These are phyloP conservation scores for Andrena trimmerana DNA, from an alignment of 2,888 invertebrate species.

Conservation along the genomic window DNA sequence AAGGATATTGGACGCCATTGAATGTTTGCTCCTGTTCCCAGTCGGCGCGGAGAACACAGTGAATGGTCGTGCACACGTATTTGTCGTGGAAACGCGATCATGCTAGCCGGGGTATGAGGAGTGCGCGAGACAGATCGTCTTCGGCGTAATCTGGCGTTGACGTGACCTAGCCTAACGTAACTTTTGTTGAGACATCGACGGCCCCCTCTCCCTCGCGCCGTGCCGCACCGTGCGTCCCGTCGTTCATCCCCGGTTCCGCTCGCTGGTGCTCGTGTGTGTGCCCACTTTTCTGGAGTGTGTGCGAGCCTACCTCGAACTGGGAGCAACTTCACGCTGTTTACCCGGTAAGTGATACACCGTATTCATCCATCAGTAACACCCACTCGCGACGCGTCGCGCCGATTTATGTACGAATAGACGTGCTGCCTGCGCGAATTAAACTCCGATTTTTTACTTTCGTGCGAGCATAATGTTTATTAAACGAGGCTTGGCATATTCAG, in stretches of 20 bases:
- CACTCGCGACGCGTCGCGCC: slow-evolving; percentile 9
- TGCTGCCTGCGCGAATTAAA: background rate
- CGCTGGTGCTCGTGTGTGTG: slow-evolving; percentile 49
- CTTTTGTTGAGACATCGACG: slow-evolving; percentile 68
- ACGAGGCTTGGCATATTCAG: background rate
- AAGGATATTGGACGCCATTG: slow-evolving; percentile 56
- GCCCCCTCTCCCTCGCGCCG: slow-evolving; percentile 16
- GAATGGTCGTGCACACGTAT: slow-evolving; percentile 49
- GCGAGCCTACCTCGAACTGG: slow-evolving; percentile 9
- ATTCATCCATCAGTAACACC: slow-evolving; percentile 35
- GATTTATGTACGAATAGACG: slow-evolving; percentile 39
- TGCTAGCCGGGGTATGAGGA: slow-evolving; percentile 22
- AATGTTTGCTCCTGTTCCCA: slow-evolving; percentile 43
- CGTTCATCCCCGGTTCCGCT: background rate
- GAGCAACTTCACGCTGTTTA: slow-evolving; percentile 34
- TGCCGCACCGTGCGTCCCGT: background rate
- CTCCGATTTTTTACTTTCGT: background rate
- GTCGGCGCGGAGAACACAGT: slow-evolving; percentile 38
- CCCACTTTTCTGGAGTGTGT: slow-evolving; percentile 53
- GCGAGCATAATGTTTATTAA: slow-evolving; percentile 10
- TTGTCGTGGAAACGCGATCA: slow-evolving; percentile 34
- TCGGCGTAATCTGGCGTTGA: slow-evolving; percentile 71
- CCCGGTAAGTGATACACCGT: slow-evolving; percentile 47
- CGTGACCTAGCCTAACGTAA: slow-evolving; percentile 73
- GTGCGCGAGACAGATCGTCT: slow-evolving; percentile 68